phyloP scores from a whole-genome alignment of 2,888 invertebrate species.

The Papilio elwesi region DNA sequence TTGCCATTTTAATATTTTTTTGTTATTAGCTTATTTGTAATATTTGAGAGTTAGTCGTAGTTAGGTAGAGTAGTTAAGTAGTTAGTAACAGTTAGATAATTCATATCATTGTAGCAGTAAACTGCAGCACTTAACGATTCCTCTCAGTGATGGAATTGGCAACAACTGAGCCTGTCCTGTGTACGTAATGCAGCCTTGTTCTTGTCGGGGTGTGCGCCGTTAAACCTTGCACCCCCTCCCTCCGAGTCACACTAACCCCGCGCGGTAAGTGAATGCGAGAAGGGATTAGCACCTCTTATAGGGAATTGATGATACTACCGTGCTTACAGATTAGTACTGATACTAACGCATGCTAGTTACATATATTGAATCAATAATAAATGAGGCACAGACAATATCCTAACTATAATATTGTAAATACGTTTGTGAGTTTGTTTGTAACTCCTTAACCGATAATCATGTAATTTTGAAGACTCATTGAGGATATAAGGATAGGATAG shows the following conservation, averaged over 20 bases:
- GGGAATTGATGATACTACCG: slow-evolving; percentile 19
- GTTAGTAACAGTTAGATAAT: too few relatives aligned
- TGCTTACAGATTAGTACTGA: neutral
- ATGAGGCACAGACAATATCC: too few relatives aligned
- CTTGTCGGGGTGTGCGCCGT: slow-evolving; percentile 17
- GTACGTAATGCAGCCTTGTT: slow-evolving; percentile 25
- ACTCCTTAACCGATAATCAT: too few relatives aligned
- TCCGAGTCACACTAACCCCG: neutral
- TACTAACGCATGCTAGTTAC: neutral
- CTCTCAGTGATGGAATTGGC: slow-evolving; percentile 21
- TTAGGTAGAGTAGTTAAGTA: too few relatives aligned
- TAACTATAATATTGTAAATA: too few relatives aligned
- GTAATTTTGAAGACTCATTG: too few relatives aligned
- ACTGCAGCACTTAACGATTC: neutral
- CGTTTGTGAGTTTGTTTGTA: too few relatives aligned
- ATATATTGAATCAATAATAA: neutral
- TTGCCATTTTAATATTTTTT: too few relatives aligned
- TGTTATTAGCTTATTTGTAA: too few relatives aligned
- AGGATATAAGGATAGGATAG: too few relatives aligned
- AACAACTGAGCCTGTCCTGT: slow-evolving; percentile 6
- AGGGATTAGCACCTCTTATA: slow-evolving; percentile 7
- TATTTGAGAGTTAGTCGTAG: too few relatives aligned
- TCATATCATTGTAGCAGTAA: too few relatives aligned
- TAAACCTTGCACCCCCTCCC: neutral
- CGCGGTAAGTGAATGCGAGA: slow-evolving; percentile 14